Percentiles rank a stretch among this genome's conserved stretches.
phyloP scores from a whole-genome alignment of 2,797 vertebrate species.

The Thaleichthys pacificus region DNA sequence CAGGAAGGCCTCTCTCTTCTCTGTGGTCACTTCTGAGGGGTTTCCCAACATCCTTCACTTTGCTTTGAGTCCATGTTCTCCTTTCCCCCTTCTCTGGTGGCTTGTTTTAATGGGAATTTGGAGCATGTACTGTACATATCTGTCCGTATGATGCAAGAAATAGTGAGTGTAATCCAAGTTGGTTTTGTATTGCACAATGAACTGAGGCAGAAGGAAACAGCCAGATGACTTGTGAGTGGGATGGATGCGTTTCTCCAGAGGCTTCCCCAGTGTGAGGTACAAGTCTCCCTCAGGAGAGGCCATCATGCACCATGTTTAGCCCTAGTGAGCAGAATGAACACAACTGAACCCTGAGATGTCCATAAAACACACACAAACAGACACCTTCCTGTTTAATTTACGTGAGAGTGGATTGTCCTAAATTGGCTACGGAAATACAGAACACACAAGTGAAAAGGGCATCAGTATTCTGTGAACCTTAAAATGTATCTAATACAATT shows the following conservation, averaged over 20 bases:
- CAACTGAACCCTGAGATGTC: constrained; percentile 42
- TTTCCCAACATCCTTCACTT: too few relatives aligned
- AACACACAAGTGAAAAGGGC: constrained; percentile 7
- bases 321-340: constrained; percentile 46
- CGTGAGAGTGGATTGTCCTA: too few relatives aligned
- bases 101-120: too few relatives aligned
- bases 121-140: background rate
- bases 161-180: too few relatives aligned
- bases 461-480: too few relatives aligned
- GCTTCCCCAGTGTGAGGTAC: constrained; percentile 36
- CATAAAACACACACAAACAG: constrained; percentile 27
- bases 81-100: background rate
- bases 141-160: too few relatives aligned
- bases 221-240: too few relatives aligned
- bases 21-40: background rate
- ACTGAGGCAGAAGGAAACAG: too few relatives aligned
- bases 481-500: background rate
- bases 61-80: too few relatives aligned
- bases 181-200: too few relatives aligned
- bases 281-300: constrained; percentile 58
- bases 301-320: constrained; percentile 47
- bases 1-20: background rate
- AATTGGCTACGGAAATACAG: constrained; percentile 10
- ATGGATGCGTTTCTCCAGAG: constrained; percentile 14
- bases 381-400: background rate